Evolutionary conservation across 2,888 invertebrate genomes (phyloP), one percentile per base, ranked within the genome.

Genomic region (Lumbricus terrestris): DNA sequence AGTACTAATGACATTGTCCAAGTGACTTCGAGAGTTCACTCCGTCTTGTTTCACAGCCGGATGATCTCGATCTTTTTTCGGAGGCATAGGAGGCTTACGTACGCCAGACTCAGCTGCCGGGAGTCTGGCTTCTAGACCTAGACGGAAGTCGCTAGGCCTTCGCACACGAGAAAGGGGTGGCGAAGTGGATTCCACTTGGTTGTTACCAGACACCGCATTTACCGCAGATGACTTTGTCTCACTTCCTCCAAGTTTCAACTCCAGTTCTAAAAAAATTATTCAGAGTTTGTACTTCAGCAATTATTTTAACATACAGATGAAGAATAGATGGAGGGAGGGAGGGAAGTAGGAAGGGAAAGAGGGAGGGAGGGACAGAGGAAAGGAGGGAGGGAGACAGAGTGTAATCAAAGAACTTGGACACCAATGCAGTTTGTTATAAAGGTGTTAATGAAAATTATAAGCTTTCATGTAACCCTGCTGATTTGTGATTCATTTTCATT

Each of bases 51-150:
- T 69, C 16, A 69, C n/a, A n/a, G n/a, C 23, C 47, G 29, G 69
- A 69, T 69, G 69, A 69, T 69, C 69, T n/a, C n/a, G 69, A 69
- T 69, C 69, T 69, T 69, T 69, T 69, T n/a, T 69, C 8, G 69
- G 69, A 69, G 69, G 69, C 69, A 69, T 69, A n/a, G 69, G 69
- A 69, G 69, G 69, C n/a, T 69, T 69, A 69, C 69, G 69, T 69
- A n/a, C 29, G 16, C 69, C 69, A 69, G 69, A n/a, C 11, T 29
- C 69, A 3, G 69, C 69, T 69, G 69, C 47, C 18, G 47, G 47
- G 20, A 47, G 47, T 47, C 47, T 47, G 47, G 47, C 29, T n/a
- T 69, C 29, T 29, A 1, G 1, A 47, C 20, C 47, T 47, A 23
- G 69, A 69, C 8, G 29, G 69, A 69, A 69, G 69, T 69, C 69